Evolutionary conservation across 2,797 vertebrate genomes (phyloP).

Genomic region (Sebastes iracundus): DNA sequence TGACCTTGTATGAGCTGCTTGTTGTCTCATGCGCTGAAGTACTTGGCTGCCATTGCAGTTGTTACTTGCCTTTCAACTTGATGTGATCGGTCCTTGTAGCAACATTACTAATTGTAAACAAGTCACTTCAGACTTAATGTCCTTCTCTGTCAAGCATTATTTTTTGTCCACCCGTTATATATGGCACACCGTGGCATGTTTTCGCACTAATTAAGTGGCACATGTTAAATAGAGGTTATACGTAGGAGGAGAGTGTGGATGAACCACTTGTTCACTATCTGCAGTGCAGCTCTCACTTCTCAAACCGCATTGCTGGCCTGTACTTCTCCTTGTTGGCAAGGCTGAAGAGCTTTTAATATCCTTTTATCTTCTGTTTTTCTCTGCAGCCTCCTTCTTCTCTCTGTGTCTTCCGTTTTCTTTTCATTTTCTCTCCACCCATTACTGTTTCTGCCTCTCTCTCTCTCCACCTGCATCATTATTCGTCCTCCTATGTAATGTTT

Average conservation of each 20-base stretch:
- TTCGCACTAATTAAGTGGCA: conserved; percentile 3
- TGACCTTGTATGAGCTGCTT: neutral
- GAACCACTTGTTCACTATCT: conserved; percentile 56
- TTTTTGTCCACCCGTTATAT: neutral
- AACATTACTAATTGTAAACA: neutral
- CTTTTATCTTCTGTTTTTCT: conserved; percentile 44
- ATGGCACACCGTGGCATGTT: neutral
- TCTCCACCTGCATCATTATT: neutral
- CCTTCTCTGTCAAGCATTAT: neutral
- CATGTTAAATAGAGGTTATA: conserved; percentile 1
- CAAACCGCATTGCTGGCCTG: conserved; percentile 51
- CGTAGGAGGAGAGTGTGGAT: conserved; percentile 24
- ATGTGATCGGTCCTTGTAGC: neutral
- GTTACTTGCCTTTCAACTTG: neutral
- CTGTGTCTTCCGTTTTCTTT: neutral
- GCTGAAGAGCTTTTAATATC: conserved; percentile 46
- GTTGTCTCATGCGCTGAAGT: neutral
- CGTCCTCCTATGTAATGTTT: conserved; percentile 12
- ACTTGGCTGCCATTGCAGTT: neutral
- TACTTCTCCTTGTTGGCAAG: conserved; percentile 56
- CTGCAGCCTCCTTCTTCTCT: conserved; percentile 26
- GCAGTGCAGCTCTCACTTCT: conserved; percentile 71
- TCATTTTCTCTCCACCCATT: neutral
- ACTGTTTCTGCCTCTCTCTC: neutral
- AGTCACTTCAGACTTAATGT: neutral